Conservation (phyloP, 2,888 invertebrate species). For the Drosophila anomelani region DNA sequence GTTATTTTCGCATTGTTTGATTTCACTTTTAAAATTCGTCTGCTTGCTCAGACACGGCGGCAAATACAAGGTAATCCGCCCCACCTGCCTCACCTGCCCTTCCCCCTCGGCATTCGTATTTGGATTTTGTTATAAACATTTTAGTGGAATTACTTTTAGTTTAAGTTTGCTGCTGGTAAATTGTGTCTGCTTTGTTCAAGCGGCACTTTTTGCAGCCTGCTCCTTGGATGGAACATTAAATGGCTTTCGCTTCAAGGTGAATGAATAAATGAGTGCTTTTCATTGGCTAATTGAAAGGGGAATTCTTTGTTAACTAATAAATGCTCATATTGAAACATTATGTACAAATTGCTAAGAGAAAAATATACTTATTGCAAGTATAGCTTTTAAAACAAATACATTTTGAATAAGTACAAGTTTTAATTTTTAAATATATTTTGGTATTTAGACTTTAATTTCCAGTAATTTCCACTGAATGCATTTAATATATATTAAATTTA, state of each 20-base stretch:
- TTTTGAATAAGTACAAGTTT: background rate
- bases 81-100: constrained; percentile 11
- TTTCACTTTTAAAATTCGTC: constrained; percentile 74
- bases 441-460: no score
- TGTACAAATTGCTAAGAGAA: background rate
- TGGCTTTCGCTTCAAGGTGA: background rate
- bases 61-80: constrained; percentile 32
- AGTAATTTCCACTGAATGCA: background rate
- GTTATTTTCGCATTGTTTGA: constrained; percentile 78
- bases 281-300: background rate
- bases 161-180: constrained; percentile 61
- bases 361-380: background rate
- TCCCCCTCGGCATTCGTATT: constrained; percentile 51
- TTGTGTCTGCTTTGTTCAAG: constrained; percentile 11
- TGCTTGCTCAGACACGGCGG: constrained; percentile 64
- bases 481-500: background rate
- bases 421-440: no score
- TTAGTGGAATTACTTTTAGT: constrained; percentile 76
- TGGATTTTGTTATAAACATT: constrained; percentile 72
- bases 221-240: background rate
- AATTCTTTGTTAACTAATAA: background rate
- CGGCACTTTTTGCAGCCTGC: background rate
- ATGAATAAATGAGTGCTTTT: background rate
- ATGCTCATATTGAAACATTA: accelerated
- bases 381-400: background rate